Conservation (phyloP, 2,797 vertebrate species). For the Crocidura indochinensis region DNA sequence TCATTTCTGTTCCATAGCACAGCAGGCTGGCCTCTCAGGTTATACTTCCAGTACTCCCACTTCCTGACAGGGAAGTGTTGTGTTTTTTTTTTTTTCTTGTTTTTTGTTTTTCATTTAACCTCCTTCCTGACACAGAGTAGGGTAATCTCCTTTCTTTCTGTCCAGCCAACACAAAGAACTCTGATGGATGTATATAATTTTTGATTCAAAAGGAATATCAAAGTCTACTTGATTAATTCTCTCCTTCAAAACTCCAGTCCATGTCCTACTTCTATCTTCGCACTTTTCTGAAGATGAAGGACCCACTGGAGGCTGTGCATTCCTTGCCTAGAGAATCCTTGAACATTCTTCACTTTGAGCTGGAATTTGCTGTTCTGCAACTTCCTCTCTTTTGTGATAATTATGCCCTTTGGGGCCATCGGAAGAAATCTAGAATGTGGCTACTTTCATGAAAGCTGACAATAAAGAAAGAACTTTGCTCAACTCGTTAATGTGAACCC, state of each 20-base stretch:
- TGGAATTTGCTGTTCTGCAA: background rate
- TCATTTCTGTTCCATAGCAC: background rate
- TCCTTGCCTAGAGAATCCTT: background rate
- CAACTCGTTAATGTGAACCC: background rate
- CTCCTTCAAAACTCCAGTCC: background rate
- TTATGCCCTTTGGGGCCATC: background rate
- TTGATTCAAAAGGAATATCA: background rate
- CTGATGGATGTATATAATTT: background rate
- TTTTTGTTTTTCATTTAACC: background rate
- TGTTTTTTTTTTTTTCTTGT: background rate
- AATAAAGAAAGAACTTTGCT: background rate
- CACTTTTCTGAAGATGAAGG: rapidly evolving
- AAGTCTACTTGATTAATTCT: background rate
- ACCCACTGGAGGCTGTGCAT: background rate
- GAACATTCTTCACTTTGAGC: background rate
- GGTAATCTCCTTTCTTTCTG: background rate
- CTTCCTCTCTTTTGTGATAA: background rate
- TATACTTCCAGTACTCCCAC: background rate
- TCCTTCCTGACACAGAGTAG: background rate
- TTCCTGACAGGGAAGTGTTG: background rate
- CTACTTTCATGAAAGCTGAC: background rate
- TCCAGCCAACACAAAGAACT: background rate
- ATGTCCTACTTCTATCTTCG: background rate
- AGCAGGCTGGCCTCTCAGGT: background rate
- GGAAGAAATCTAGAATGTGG: background rate